Conservation (phyloP, 2,888 invertebrate species). For the Auanema freiburgensis region DNA sequence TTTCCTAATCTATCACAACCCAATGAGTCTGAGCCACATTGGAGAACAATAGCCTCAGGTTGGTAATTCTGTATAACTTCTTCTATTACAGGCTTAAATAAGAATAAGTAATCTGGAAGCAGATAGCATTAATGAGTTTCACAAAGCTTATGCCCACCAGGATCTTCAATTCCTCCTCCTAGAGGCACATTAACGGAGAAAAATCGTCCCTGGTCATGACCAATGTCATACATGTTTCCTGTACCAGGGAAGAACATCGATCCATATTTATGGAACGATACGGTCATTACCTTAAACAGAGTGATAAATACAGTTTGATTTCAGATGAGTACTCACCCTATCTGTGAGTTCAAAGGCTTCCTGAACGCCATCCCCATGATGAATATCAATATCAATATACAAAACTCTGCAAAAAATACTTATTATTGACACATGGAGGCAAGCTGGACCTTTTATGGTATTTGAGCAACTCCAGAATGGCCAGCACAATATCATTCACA, state of each 20-base stretch:
- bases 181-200: constrained; percentile 98
- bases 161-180: constrained; percentile 94
- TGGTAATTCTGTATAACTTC: constrained; percentile 90
- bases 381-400: constrained; percentile 98
- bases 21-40: constrained; percentile 95
- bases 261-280: constrained; percentile 91
- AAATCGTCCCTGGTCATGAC: constrained; percentile 84
- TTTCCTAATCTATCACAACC: constrained; percentile 93
- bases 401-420: constrained; percentile 71
- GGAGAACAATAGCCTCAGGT: constrained; percentile 90
- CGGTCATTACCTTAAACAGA: constrained; percentile 87
- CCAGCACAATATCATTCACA: constrained; percentile 97
- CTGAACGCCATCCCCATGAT: constrained; percentile 74
- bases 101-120: constrained; percentile 72
- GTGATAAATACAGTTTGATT: neutral
- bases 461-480: constrained; percentile 85
- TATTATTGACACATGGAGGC: neutral
- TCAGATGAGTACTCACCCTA: constrained; percentile 32
- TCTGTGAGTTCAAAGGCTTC: constrained; percentile 64
- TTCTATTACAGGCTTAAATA: constrained; percentile 88
- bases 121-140: constrained; percentile 3
- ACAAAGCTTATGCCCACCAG: constrained; percentile 63
- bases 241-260: constrained; percentile 97
- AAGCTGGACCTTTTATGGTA: constrained; percentile 63
- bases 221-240: constrained; percentile 97